phyloP scores from a whole-genome alignment of 2,113 vertebrate species.

The Dromiciops gliroides region DNA sequence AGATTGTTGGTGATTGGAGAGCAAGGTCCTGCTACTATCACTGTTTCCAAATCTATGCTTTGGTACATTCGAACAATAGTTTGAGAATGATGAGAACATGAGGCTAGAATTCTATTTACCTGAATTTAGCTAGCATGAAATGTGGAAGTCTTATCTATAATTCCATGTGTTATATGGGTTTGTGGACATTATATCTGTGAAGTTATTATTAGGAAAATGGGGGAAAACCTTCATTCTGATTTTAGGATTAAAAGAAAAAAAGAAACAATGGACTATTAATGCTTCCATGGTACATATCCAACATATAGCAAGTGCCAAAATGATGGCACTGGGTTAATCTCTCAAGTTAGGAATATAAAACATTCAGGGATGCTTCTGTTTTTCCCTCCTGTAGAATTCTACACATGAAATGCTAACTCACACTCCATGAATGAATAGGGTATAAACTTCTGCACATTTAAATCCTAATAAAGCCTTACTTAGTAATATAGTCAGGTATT shows the following conservation, averaged over 20 bases:
- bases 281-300: too few relatives aligned
- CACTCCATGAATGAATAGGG: neutral
- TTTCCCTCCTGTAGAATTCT: neutral
- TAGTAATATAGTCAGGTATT: neutral
- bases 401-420: neutral
- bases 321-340: neutral
- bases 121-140: neutral
- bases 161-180: neutral
- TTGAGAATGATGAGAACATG: neutral
- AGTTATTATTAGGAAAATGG: neutral
- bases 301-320: neutral
- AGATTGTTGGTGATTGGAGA: neutral
- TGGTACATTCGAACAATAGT: neutral
- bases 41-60: neutral
- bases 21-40: neutral
- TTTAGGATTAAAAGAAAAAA: neutral
- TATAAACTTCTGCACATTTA: neutral
- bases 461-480: neutral
- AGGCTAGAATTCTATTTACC: neutral
- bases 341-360: neutral
- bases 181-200: neutral
- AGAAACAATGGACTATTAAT: neutral
- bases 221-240: neutral
- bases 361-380: neutral
- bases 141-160: neutral